phyloP scores from a whole-genome alignment of 2,888 invertebrate species.

The Prenolepis imparis region DNA sequence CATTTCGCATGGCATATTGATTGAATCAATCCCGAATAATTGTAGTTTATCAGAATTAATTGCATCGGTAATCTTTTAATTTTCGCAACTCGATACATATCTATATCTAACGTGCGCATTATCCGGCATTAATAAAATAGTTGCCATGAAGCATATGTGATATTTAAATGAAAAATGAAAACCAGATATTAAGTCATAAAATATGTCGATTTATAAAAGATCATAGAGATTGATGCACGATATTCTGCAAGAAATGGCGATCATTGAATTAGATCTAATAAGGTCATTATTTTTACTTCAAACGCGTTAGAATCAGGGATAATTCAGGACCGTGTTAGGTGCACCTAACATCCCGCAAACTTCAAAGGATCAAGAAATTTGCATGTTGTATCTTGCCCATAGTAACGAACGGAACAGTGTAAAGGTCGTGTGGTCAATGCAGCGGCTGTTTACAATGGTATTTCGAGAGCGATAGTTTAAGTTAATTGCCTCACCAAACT shows the following conservation, averaged over 20 bases:
- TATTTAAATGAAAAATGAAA: constrained; percentile 1
- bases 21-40: constrained; percentile 37
- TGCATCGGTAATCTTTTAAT: constrained; percentile 49
- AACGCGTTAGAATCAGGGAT: neutral
- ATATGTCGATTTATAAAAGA: neutral
- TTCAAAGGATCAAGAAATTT: constrained; percentile 64
- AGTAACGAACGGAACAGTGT: constrained; percentile 15
- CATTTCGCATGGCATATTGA: constrained; percentile 23
- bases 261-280: neutral
- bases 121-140: constrained; percentile 43
- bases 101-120: constrained; percentile 8
- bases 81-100: neutral
- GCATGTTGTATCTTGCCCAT: constrained; percentile 57
- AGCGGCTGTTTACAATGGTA: constrained; percentile 52
- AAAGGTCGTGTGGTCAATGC: constrained; percentile 52
- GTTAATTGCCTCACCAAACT: constrained; percentile 56
- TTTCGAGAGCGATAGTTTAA: constrained; percentile 53
- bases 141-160: constrained; percentile 7
- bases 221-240: neutral
- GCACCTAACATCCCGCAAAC: constrained; percentile 39
- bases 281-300: neutral
- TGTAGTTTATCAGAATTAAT: constrained; percentile 23
- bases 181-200: neutral
- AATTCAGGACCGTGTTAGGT: neutral
- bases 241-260: neutral